Conservation (phyloP, 2,113 vertebrate genomes). For the Romanogobio albipinnatus region DNA sequence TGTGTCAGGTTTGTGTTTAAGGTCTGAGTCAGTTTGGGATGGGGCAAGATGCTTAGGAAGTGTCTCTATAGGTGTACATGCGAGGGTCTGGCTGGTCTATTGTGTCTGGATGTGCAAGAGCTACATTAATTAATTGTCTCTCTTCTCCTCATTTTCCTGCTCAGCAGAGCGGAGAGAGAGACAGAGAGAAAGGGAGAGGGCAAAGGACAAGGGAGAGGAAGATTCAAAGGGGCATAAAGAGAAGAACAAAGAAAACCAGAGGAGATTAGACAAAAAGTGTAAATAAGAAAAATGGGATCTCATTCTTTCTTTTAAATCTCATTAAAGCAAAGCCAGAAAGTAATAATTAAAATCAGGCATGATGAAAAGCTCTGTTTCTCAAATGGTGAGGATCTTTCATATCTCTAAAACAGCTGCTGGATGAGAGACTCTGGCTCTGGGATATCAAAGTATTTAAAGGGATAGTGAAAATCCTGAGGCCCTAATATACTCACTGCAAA, state of each 20-base stretch:
- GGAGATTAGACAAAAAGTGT: slow-evolving; percentile 8
- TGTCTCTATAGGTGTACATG: slow-evolving; percentile 15
- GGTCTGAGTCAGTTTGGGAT: neutral
- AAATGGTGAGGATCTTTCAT: neutral
- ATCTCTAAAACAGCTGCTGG: slow-evolving; percentile 7
- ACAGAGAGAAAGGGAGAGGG: slow-evolving; percentile 11
- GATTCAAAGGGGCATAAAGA: slow-evolving; percentile 12
- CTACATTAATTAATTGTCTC: slow-evolving; percentile 43
- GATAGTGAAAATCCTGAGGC: neutral
- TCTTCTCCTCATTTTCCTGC: slow-evolving; percentile 41
- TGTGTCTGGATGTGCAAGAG: slow-evolving; percentile 35
- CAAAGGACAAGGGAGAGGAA: slow-evolving; percentile 32
- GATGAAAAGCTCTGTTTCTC: slow-evolving; percentile 14
- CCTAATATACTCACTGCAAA: too few species aligned
- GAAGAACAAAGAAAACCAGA: neutral
- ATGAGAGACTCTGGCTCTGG: neutral
- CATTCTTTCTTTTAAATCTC: neutral
- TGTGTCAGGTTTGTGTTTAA: neutral
- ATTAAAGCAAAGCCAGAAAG: slow-evolving; percentile 3
- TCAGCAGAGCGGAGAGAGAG: slow-evolving; percentile 32
- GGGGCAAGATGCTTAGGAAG: neutral
- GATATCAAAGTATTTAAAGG: neutral
- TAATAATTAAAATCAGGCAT: slow-evolving; percentile 6
- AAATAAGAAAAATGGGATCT: slow-evolving; percentile 17
- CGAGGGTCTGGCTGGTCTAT: slow-evolving; percentile 5